These are phyloP conservation scores for Echinops telfairi DNA, from an alignment of 2,113 vertebrate species.

Conservation along the genomic window DNA sequence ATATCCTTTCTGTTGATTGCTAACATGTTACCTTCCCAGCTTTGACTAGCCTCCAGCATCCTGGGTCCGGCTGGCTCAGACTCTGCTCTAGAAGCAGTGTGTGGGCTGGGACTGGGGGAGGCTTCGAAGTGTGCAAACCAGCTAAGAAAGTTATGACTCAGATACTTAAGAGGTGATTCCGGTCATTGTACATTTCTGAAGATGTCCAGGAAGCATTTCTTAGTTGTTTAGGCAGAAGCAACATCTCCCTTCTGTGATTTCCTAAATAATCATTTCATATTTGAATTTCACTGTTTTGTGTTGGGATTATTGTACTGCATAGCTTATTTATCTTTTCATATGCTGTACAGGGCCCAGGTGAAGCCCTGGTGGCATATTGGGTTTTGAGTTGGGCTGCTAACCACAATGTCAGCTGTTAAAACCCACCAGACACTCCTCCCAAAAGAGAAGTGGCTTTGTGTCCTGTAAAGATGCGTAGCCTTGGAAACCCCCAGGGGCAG, in stretches of 20 bases:
- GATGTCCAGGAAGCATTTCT: background rate
- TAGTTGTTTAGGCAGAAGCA: background rate
- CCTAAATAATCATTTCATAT: background rate
- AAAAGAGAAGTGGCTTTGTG: no score
- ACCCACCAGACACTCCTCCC: no score
- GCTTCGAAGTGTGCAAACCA: background rate
- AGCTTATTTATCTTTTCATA: background rate
- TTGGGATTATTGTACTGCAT: background rate
- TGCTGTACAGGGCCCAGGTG: background rate
- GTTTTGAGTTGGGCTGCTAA: no score
- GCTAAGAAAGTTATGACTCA: background rate
- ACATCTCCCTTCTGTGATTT: background rate
- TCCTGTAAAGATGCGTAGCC: no score
- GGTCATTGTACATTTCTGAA: background rate
- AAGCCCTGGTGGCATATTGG: no score
- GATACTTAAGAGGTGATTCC: background rate
- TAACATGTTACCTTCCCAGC: constrained; percentile 38
- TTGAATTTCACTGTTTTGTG: background rate
- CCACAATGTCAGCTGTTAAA: no score
- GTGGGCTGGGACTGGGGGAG: background rate
- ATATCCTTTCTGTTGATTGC: constrained; percentile 59
- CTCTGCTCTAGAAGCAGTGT: constrained; percentile 23
- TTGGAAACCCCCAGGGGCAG: no score
- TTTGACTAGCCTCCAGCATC: constrained; percentile 49
- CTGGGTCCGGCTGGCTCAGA: background rate